phyloP scores from a whole-genome alignment of 2,888 invertebrate genomes.

The Phymatocera aterrima region DNA sequence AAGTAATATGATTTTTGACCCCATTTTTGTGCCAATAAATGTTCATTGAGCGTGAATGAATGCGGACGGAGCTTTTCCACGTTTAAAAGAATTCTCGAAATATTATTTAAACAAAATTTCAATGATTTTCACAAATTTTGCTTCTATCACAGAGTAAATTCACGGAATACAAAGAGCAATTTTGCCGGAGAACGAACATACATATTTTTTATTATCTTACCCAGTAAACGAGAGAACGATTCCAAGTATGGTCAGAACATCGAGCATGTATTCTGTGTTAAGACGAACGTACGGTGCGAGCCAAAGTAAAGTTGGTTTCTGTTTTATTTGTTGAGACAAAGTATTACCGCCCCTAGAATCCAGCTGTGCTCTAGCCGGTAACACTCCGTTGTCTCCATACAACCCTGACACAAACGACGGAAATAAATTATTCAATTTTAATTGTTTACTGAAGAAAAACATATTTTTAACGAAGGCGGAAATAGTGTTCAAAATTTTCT shows the following conservation, averaged over 20 bases:
- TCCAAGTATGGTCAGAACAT: conserved; percentile 81
- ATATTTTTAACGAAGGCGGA: background rate
- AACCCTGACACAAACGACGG: conserved; percentile 77
- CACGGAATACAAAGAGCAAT: no score
- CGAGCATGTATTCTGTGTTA: conserved; percentile 81
- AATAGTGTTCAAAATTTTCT: no score
- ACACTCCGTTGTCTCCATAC: conserved; percentile 85
- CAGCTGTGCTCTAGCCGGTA: conserved; percentile 79
- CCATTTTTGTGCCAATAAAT: no score
- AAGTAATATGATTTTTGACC: no score
- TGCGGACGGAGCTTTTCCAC: no score
- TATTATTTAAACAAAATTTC: no score
- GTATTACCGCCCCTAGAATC: conserved; percentile 74
- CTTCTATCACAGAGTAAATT: no score
- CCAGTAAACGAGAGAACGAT: conserved; percentile 82
- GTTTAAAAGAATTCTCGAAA: no score
- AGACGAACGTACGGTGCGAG: conserved; percentile 81
- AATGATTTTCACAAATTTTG: no score
- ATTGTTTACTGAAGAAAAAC: no score
- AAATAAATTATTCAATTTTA: no score
- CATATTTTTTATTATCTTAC: conserved; percentile 69
- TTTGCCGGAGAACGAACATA: conserved; percentile 41
- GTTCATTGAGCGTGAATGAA: no score
- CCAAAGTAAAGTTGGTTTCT: conserved; percentile 82
- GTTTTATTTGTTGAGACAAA: conserved; percentile 77